These are phyloP conservation scores for Crax fasciolata DNA, from an alignment of 2,797 vertebrate genomes.

Conservation along the genomic window DNA sequence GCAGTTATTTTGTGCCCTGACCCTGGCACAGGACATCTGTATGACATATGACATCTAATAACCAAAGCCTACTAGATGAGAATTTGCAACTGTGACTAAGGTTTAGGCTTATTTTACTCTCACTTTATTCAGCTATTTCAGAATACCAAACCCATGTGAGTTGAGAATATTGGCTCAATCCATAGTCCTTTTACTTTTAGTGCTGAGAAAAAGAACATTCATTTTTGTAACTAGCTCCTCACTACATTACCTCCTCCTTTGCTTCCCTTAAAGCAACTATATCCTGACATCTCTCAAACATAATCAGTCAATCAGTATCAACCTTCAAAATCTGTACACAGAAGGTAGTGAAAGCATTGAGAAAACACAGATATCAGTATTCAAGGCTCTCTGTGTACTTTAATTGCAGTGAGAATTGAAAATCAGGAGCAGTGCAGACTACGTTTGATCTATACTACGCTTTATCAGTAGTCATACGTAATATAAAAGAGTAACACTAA, in stretches of 20 bases:
- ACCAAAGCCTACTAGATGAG: background rate
- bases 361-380: background rate
- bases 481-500: background rate
- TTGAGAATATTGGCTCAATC: background rate
- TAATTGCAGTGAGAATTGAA: constrained; percentile 10
- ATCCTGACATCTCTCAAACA: background rate
- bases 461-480: background rate
- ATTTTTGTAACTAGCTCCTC: background rate
- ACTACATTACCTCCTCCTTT: background rate
- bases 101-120: background rate
- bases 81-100: background rate
- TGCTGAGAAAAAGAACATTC: background rate
- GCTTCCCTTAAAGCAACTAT: background rate
- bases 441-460: background rate
- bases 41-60: background rate
- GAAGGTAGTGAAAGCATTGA: background rate
- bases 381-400: background rate
- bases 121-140: background rate
- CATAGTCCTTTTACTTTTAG: background rate
- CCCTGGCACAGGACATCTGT: background rate
- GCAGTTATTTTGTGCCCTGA: background rate
- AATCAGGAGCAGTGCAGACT: background rate
- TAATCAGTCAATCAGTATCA: background rate
- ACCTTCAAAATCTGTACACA: background rate
- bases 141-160: background rate